Base-by-base conservation (phyloP, 2,797 vertebrate genomes). In the Coilia nasus region DNA sequence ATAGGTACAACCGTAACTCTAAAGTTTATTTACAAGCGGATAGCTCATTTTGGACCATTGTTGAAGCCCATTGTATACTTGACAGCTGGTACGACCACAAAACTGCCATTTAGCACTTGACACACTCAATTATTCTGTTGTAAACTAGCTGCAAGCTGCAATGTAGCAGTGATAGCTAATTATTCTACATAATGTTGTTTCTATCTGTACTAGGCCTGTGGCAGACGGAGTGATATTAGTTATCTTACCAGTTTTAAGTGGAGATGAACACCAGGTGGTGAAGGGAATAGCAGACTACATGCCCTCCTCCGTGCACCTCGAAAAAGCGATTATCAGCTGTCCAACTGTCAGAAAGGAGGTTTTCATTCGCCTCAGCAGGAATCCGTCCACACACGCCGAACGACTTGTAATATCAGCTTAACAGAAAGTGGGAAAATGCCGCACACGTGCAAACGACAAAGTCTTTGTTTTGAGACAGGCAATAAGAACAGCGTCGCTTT, bases 381-480 rank as follows among this genome's bases (percentile, higher is more conserved):
- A 25, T 57, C 21, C 47, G 31, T 62, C 60, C 21, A 35, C 56
- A 44, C 23, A 35, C 59, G 19, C 28, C 2, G 60, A 64, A 81
- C n/a, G 41, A 28, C 31, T 44, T 62, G 67, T 56, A 57, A 44
- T 81, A 25, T 44, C 12, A 21, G 28, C 19, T 19, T 19, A 75
- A 31, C n/a, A 67, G 15, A 57, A 80, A 41, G 28, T 59, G 44
- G 25, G 46, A 47, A 81, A 81, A 81, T 15, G 31, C 44, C 5
- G 3, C 9, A 47, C 81, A 85, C 57, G 84, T 85, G 84, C 17
- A 82, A 64, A 50, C 44, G 80, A 46, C 25, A 67, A 85, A 35
- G 84, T 82, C 57, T 85, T 82, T 67, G 84, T 85, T 56, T 82
- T 85, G 54, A 46, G 57, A 47, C 46, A 31, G 47, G 54, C 28